Conservation (phyloP, 2,113 vertebrate genomes). For the Fukomys damarensis region DNA sequence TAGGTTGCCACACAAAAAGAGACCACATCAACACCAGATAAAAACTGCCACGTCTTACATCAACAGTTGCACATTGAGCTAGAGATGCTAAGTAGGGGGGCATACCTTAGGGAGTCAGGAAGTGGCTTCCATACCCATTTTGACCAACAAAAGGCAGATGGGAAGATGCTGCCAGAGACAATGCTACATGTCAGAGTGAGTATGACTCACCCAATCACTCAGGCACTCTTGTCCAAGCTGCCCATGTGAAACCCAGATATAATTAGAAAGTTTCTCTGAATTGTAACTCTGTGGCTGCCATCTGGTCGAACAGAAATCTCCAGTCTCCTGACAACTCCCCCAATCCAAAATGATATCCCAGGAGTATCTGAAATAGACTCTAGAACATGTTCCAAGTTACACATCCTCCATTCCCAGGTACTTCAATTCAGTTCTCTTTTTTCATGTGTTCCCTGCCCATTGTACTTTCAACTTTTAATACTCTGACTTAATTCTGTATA, state of each 20-base stretch:
- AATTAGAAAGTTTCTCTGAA: background rate
- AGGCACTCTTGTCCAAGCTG: background rate
- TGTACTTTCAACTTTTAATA: background rate
- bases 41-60: background rate
- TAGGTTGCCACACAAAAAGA: background rate
- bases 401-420: background rate
- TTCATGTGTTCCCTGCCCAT: background rate
- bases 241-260: background rate
- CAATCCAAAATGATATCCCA: conserved; percentile 11
- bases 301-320: background rate
- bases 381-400: background rate
- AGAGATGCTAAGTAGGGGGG: background rate
- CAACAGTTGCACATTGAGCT: background rate
- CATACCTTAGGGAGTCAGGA: background rate
- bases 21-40: background rate
- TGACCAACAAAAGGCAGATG: background rate
- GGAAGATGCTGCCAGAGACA: background rate
- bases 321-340: background rate
- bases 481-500: background rate
- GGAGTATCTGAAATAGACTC: background rate
- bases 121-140: background rate
- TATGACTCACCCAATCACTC: background rate
- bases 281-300: background rate
- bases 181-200: background rate
- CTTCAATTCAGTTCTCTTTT: background rate